Base-by-base conservation (phyloP, 2,888 invertebrate genomes). In the Tetramorium bicarinatum region DNA sequence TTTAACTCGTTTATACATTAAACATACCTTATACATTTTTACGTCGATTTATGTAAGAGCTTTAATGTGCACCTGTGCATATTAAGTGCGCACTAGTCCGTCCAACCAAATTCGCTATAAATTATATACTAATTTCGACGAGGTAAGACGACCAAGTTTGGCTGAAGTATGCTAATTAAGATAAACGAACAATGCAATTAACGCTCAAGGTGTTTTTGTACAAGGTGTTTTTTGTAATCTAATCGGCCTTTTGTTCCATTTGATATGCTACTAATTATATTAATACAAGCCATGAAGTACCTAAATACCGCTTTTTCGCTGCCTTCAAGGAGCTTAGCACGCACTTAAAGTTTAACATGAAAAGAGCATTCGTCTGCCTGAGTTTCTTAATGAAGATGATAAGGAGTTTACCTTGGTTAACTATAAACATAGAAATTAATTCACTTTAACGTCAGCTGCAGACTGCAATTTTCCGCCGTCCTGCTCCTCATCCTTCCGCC, bases 361-460 rank as follows among this genome's bases (percentile, higher is more conserved):
- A 71, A 61, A 72, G 59, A 49, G 49, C 38, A 80, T 80, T 72
- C 59, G 49, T 59, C 34, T 54, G 15, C 59, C 54, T 34, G 59
- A 77, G 54, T 9, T 77, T 67, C 71, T 79, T 71, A 59, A 18
- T 47, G 56, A 79, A 59, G 21, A 56, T 18, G 18, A 29, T 52
- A 52, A 77, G 77, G 9, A 54, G n/a, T 71, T 77, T 56, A 77
- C 56, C 69, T 44, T 6, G 47, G 44, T 54, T 47, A 72, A 72
- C 59, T 80, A 61, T 72, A 80, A 80, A 72, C n/a, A 56, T 67
- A 69, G 69, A 84, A 83, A 85, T 84, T 84, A 87, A 89, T 87
- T 62, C 66, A 21, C 67, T 69, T 56, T 75, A 21, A 49, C 67
- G 72, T 82, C 62, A 69, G 47, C 62, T 21, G 15, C 67, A 41